Percentiles rank a stretch among this genome's conserved stretches.
phyloP scores from a whole-genome alignment of 2,888 invertebrate species.

The Cryptocheilus praepositus region DNA sequence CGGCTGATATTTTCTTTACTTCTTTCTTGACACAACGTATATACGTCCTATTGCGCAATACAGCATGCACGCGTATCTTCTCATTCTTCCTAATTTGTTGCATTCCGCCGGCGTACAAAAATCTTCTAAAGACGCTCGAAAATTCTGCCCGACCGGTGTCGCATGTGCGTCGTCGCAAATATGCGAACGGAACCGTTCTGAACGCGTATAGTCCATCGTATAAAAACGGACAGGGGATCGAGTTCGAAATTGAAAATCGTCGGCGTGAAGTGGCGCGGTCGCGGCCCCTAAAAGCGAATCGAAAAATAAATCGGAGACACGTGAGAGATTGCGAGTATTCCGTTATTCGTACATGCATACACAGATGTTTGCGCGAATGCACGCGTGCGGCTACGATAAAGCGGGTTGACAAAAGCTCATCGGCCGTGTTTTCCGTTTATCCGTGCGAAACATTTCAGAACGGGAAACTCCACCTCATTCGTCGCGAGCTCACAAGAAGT shows the following conservation, averaged over 20 bases:
- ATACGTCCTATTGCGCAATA: no score
- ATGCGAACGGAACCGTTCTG: no score
- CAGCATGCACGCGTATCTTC: no score
- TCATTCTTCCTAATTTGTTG: no score
- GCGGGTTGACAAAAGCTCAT: constrained; percentile 3
- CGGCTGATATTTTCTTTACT: no score
- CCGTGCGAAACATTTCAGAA: constrained; percentile 7
- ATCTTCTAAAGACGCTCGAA: no score
- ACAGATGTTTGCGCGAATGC: constrained; percentile 1
- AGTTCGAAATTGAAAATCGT: background rate
- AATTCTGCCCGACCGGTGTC: no score
- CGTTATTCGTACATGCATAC: constrained; percentile 28
- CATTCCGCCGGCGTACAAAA: no score
- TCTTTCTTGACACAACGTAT: no score
- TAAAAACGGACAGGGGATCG: background rate
- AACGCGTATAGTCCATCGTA: background rate
- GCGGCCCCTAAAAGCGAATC: constrained; percentile 49
- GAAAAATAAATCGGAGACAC: constrained; percentile 53
- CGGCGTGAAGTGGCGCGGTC: constrained; percentile 14
- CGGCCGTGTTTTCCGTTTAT: background rate
- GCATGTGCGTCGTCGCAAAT: no score
- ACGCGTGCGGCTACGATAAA: constrained; percentile 17
- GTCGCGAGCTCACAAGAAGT: no score
- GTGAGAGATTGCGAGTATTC: constrained; percentile 44
- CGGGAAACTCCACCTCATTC: constrained; percentile 20